Evolutionary conservation across 2,113 vertebrate genomes (phyloP), one percentile per base, ranked within the genome.

Genomic region (Brienomyrus longianalis): DNA sequence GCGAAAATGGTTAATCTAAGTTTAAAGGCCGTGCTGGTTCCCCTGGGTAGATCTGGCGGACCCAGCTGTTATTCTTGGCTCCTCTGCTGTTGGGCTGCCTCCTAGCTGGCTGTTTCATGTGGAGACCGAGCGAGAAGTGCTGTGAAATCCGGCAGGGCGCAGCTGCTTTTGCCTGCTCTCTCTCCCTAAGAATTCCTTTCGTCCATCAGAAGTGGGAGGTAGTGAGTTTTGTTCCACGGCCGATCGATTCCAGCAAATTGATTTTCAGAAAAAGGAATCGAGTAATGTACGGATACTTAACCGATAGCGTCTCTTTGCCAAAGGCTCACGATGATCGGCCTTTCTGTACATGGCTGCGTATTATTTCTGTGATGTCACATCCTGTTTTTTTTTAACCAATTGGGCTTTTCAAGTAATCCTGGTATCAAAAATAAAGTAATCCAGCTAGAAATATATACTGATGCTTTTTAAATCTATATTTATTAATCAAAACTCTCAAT

Each of bases 1-100:
- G 85, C 85, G 11, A 54, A 52, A 87, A 56, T 51, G 85, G 85
- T 87, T 35, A 87, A 87, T 52, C 85, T 52, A 35, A 56, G 85
- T 50, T 87, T 52, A 54, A 52, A 87, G 51, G 51, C 27, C 3
- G 21, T 10, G 10, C 85, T 39, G 10, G 5, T 52, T 87, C 85
- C 85, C 85, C 47, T 54, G 51, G 51, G 50, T 35, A 7, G 17
- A 10, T 6, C 45, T 52, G 85, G 31, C 6, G 15, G 85, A 56
- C 50, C 31, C 31, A 52, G 47, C 85, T 31, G 50, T 87, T 54
- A 52, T 50, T 54, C 51, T 27, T 31, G 11, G 48, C 23, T 27
- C 48, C 3, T 51, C 48, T 31, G n/a, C 45, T 31, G 48, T 51
- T 8, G 45, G 45, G 19, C 45, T 51, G 13, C 48, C 45, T 86